These are phyloP conservation scores for Thaumetopoea pityocampa DNA, from an alignment of 1,140 invertebrate genomes.

Conservation along the genomic window DNA sequence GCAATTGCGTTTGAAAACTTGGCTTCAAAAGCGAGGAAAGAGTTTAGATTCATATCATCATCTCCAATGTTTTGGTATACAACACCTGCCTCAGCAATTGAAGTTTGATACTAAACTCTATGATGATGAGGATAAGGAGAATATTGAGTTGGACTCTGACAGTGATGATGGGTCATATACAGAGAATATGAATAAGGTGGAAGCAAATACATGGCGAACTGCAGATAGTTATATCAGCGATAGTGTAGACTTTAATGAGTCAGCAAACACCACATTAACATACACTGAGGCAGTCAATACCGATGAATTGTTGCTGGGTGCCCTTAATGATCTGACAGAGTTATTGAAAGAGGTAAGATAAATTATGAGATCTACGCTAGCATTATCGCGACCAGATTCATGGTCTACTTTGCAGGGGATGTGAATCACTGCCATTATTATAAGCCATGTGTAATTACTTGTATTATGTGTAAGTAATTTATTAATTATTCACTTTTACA, in stretches of 20 bases:
- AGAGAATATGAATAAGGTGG: slow-evolving; percentile 49
- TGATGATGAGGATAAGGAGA: slow-evolving; percentile 77
- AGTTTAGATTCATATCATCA: slow-evolving; percentile 70
- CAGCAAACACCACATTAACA: slow-evolving; percentile 34
- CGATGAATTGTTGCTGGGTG: slow-evolving; percentile 46
- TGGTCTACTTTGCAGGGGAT: too few species aligned
- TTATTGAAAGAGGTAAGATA: slow-evolving; percentile 46
- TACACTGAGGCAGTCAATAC: slow-evolving; percentile 33
- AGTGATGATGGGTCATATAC: slow-evolving; percentile 61
- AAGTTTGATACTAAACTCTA: slow-evolving; percentile 26
- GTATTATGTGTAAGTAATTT: too few species aligned
- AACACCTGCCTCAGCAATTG: slow-evolving; percentile 36
- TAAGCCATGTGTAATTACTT: too few species aligned
- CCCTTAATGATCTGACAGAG: slow-evolving; percentile 53
- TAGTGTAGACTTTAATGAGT: slow-evolving; percentile 46
- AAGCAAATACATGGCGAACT: slow-evolving; percentile 35
- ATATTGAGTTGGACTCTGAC: slow-evolving; percentile 61
- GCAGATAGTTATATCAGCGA: slow-evolving; percentile 44
- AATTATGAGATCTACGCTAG: too few species aligned
- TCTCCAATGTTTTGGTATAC: slow-evolving; percentile 73
- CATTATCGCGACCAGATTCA: too few species aligned
- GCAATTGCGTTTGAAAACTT: slow-evolving; percentile 62
- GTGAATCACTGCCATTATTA: too few species aligned
- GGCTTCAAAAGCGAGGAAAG: slow-evolving; percentile 72
- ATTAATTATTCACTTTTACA: too few species aligned